phyloP scores from a whole-genome alignment of 2,888 invertebrate genomes.

The Argyra leucocephala region DNA sequence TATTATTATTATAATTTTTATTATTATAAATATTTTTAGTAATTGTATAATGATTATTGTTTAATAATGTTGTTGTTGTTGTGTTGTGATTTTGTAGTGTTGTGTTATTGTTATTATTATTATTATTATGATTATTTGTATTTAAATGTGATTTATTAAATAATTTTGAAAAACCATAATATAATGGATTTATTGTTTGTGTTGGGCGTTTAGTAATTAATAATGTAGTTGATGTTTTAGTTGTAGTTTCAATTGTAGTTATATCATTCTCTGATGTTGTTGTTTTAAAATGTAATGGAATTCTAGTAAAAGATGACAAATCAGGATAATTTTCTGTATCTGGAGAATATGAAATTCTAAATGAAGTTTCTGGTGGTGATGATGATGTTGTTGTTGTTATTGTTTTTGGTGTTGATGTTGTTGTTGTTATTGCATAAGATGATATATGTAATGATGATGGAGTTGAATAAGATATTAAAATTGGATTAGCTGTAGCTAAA shows the following conservation, averaged over 20 bases:
- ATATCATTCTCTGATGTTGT: not conserved
- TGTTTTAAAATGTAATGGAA: not conserved
- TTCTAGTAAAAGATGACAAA: not conserved
- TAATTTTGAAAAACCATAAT: slow-evolving; percentile 20
- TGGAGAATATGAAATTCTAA: not conserved
- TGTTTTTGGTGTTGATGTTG: slow-evolving; percentile 27
- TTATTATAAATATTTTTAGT: slow-evolving; percentile 22
- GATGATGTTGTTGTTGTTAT: slow-evolving; percentile 21
- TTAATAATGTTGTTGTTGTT: slow-evolving; percentile 36
- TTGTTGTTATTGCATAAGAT: slow-evolving; percentile 20
- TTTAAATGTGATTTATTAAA: slow-evolving; percentile 3
- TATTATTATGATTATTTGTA: not conserved
- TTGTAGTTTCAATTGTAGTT: not conserved
- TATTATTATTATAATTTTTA: slow-evolving; percentile 9
- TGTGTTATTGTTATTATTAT: slow-evolving; percentile 21
- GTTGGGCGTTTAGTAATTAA: slow-evolving; percentile 23
- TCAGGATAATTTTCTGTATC: not conserved
- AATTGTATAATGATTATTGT: slow-evolving; percentile 36
- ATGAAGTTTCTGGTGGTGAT: slow-evolving; percentile 21
- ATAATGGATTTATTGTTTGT: slow-evolving; percentile 20
- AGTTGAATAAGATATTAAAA: slow-evolving; percentile 22
- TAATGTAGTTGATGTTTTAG: slow-evolving; percentile 15
- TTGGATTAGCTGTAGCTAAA: slow-evolving; percentile 22
- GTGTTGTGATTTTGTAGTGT: slow-evolving; percentile 23
- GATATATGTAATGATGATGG: slow-evolving; percentile 16